Percentiles rank a stretch among this genome's conserved stretches.
Evolutionary conservation across 2,888 invertebrate species (phyloP).

Genomic region (Megamerina dolium): DNA sequence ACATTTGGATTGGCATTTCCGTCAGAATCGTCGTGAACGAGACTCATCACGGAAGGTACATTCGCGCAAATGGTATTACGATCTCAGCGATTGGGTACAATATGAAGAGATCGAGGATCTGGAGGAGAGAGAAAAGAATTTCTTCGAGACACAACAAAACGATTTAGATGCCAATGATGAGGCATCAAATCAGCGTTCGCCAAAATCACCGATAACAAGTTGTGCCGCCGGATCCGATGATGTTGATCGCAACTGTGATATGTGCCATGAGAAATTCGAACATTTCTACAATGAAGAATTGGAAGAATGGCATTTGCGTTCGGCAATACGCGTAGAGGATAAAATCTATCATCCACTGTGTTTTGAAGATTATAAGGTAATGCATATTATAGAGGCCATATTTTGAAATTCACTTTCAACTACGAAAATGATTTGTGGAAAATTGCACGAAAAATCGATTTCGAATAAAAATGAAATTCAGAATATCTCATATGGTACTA

Average conservation of each 20-base stretch:
- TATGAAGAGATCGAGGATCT: slow-evolving; percentile 90
- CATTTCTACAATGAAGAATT: slow-evolving; percentile 95
- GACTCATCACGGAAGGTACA: slow-evolving; percentile 79
- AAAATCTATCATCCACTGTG: slow-evolving; percentile 85
- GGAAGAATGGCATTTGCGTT: slow-evolving; percentile 93
- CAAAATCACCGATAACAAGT: slow-evolving; percentile 59
- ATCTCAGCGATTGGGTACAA: slow-evolving; percentile 85
- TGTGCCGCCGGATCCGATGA: slow-evolving; percentile 64
- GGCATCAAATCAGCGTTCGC: slow-evolving; percentile 52
- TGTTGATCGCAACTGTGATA: slow-evolving; percentile 68
- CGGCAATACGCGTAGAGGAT: slow-evolving; percentile 71
- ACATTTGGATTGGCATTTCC: slow-evolving; percentile 98
- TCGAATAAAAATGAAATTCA: too few species aligned
- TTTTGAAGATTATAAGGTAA: slow-evolving; percentile 77
- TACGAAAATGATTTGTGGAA: not conserved
- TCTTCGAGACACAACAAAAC: slow-evolving; percentile 70
- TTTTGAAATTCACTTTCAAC: not conserved
- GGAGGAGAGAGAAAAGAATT: slow-evolving; percentile 84
- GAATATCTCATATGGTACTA: too few species aligned
- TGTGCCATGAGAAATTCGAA: slow-evolving; percentile 90
- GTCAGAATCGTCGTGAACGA: slow-evolving; percentile 83
- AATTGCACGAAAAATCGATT: not conserved
- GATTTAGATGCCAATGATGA: slow-evolving; percentile 54
- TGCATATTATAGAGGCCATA: slow-evolving; percentile 6
- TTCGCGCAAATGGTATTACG: slow-evolving; percentile 85